phyloP scores from a whole-genome alignment of 2,113 vertebrate genomes.

The Albula glossodonta region DNA sequence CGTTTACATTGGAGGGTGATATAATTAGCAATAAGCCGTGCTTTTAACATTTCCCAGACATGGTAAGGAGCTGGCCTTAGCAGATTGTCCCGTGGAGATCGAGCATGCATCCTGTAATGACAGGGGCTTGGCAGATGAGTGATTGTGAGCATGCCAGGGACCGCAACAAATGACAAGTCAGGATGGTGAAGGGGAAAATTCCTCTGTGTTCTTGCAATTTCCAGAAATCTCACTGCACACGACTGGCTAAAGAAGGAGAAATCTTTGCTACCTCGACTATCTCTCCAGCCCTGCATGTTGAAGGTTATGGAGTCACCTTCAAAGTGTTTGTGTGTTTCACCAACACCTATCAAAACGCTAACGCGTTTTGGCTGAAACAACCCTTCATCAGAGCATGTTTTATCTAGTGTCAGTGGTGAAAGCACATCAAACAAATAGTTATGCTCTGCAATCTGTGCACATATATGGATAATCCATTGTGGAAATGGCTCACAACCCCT shows the following conservation, averaged over 20 bases:
- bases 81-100: background rate
- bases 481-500: too few species aligned
- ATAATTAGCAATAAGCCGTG: conserved; percentile 17
- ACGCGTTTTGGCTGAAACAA: too few species aligned
- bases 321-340: too few species aligned
- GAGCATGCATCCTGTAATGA: background rate
- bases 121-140: background rate
- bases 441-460: too few species aligned
- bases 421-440: too few species aligned
- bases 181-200: background rate
- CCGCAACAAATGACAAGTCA: background rate
- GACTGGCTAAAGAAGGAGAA: background rate
- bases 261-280: background rate
- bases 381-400: too few species aligned
- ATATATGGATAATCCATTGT: too few species aligned
- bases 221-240: background rate
- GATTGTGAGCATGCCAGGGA: background rate
- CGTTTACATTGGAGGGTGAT: background rate
- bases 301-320: background rate
- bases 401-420: too few species aligned
- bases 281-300: background rate
- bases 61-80: background rate
- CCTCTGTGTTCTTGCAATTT: background rate
- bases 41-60: background rate
- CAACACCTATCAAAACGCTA: too few species aligned